phyloP scores from a whole-genome alignment of 2,797 vertebrate genomes.

The Stomatorhinus walkeri region DNA sequence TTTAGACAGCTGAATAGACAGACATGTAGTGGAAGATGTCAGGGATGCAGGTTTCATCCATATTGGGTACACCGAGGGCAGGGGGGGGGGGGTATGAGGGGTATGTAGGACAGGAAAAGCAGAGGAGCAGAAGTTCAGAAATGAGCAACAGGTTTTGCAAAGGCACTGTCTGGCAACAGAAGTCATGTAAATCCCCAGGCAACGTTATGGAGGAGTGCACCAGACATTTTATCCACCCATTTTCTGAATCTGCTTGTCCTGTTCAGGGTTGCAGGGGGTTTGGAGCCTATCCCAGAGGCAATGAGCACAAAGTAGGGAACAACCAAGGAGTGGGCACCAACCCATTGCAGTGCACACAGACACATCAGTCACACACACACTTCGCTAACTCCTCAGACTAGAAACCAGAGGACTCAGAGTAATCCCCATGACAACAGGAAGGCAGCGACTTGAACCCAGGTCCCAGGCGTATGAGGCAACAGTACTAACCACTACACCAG shows the following conservation, averaged over 20 bases:
- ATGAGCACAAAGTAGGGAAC: neutral
- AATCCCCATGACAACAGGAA: neutral
- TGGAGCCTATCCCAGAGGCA: neutral
- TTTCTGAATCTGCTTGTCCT: neutral
- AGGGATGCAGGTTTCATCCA: neutral
- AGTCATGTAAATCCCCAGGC: neutral
- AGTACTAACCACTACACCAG: neutral
- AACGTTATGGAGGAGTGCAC: neutral
- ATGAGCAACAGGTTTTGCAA: neutral
- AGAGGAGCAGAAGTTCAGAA: neutral
- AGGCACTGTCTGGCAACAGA: neutral
- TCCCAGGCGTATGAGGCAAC: neutral
- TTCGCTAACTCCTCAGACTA: neutral
- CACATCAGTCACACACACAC: neutral
- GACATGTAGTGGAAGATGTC: neutral
- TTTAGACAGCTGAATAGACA: neutral
- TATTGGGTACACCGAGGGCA: neutral
- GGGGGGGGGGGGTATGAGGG: neutral
- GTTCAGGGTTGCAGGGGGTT: neutral
- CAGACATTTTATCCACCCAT: neutral
- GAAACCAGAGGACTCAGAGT: neutral
- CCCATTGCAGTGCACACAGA: neutral
- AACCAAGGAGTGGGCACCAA: neutral
- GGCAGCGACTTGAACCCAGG: neutral
- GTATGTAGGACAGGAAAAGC: neutral